These are phyloP conservation scores for Heterodera filipjevi DNA, from an alignment of 2,888 invertebrate genomes.

Conservation along the genomic window DNA sequence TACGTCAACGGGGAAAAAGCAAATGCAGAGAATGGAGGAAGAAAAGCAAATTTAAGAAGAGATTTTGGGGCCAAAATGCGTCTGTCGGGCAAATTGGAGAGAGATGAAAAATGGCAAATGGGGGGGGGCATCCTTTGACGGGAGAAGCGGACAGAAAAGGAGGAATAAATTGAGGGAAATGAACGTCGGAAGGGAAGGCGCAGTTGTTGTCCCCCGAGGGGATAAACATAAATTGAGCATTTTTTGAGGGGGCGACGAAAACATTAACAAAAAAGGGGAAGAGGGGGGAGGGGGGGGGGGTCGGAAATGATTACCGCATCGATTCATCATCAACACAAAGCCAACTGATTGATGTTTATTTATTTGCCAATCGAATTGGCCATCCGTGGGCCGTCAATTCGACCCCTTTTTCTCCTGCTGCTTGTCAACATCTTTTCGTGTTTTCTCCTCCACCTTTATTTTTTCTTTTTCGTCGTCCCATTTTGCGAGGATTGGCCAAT, in stretches of 20 bases:
- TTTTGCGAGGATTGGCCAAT: not conserved
- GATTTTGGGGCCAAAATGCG: not conserved
- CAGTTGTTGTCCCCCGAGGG: conserved; percentile 7
- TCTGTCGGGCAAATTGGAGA: not conserved
- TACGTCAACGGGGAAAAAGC: not conserved
- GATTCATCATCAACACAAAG: not conserved
- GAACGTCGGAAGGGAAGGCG: not conserved
- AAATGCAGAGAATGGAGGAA: not conserved
- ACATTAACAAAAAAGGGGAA: too few species aligned
- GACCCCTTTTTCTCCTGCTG: too few species aligned
- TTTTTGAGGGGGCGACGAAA: not conserved
- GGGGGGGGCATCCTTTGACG: not conserved
- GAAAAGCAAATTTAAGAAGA: not conserved
- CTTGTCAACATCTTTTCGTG: too few species aligned
- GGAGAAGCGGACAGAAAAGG: not conserved
- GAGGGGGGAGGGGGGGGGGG: not conserved
- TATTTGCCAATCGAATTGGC: too few species aligned
- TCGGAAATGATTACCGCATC: not conserved
- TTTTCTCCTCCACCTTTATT: not conserved
- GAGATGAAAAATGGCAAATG: not conserved
- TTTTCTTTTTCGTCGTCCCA: not conserved
- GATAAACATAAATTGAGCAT: not conserved
- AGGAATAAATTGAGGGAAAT: not conserved
- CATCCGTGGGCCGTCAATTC: too few species aligned
- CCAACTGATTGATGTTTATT: too few species aligned